These are phyloP conservation scores for Drosophila longiperda DNA, from an alignment of 2,888 invertebrate species.

Conservation along the genomic window DNA sequence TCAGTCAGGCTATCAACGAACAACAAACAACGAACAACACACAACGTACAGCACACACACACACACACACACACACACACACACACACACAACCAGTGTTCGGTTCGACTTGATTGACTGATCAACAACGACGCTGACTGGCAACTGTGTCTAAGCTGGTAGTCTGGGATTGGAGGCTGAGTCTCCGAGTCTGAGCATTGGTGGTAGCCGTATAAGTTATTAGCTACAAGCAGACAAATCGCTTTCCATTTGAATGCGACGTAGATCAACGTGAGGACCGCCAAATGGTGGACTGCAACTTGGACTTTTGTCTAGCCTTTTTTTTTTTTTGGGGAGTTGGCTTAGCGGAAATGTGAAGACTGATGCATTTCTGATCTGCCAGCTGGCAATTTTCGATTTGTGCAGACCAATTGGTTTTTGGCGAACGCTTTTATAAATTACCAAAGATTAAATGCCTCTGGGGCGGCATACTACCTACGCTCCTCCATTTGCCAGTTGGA, in stretches of 20 bases:
- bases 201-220: slow-evolving; percentile 68
- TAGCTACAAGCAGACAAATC: slow-evolving; percentile 82
- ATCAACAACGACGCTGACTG: slow-evolving; percentile 46
- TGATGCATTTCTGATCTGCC: slow-evolving; percentile 20
- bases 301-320: slow-evolving; percentile 3
- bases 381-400: slow-evolving; percentile 49
- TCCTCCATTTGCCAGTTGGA: not conserved
- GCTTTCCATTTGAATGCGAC: slow-evolving; percentile 82
- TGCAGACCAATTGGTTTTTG: slow-evolving; percentile 35
- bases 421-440: slow-evolving; percentile 41
- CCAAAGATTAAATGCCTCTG: slow-evolving; percentile 41
- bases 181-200: slow-evolving; percentile 2
- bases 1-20: slow-evolving; percentile 30
- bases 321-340: slow-evolving; percentile 6
- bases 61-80: slow-evolving; percentile 1
- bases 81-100: slow-evolving; percentile 10
- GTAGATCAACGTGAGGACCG: slow-evolving; percentile 64
- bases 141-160: slow-evolving; percentile 11
- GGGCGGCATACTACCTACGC: slow-evolving; percentile 28
- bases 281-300: slow-evolving; percentile 33
- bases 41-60: slow-evolving; percentile 14
- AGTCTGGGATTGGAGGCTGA: not conserved
- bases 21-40: slow-evolving; percentile 15
- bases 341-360: slow-evolving; percentile 31
- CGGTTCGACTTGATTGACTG: slow-evolving; percentile 66